phyloP scores from a whole-genome alignment of 2,888 invertebrate genomes.

The Pollenia griseotomentosa region DNA sequence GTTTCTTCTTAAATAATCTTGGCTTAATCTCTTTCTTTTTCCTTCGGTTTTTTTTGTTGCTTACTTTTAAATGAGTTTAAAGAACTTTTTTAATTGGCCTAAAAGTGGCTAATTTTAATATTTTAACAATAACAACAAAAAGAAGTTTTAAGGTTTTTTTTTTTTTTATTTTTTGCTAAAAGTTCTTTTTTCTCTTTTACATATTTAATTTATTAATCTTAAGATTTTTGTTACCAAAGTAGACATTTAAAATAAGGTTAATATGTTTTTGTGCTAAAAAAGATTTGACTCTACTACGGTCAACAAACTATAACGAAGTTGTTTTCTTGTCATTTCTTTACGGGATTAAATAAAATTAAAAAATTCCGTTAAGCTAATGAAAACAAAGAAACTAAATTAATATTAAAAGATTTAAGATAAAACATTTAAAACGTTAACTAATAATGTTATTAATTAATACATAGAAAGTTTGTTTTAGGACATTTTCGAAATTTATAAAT shows the following conservation, averaged over 20 bases:
- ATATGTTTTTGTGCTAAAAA: slow-evolving; percentile 51
- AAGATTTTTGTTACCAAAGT: slow-evolving; percentile 24
- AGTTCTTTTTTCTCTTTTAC: not conserved
- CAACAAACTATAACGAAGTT: slow-evolving; percentile 47
- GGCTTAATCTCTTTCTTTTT: not conserved
- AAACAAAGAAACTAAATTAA: too few relatives aligned
- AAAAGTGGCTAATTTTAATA: not conserved
- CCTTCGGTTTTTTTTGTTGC: not conserved
- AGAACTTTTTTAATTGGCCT: slow-evolving; percentile 10
- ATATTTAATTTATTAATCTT: not conserved
- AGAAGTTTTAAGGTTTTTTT: not conserved
- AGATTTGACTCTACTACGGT: slow-evolving; percentile 41
- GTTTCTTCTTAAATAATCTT: not conserved
- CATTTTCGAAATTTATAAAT: too few relatives aligned
- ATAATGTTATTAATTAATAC: too few relatives aligned
- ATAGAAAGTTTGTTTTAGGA: too few relatives aligned
- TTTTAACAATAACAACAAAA: slow-evolving; percentile 6
- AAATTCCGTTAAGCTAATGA: not conserved
- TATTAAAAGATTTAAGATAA: too few relatives aligned
- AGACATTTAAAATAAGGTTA: slow-evolving; percentile 64
- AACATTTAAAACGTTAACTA: not conserved
- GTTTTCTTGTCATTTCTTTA: slow-evolving; percentile 7
- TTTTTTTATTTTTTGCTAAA: slow-evolving; percentile 1
- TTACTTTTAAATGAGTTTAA: not conserved
- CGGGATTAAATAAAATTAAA: slow-evolving; percentile 15